Conservation (phyloP, 2,113 vertebrate species). For the Laticauda colubrina region DNA sequence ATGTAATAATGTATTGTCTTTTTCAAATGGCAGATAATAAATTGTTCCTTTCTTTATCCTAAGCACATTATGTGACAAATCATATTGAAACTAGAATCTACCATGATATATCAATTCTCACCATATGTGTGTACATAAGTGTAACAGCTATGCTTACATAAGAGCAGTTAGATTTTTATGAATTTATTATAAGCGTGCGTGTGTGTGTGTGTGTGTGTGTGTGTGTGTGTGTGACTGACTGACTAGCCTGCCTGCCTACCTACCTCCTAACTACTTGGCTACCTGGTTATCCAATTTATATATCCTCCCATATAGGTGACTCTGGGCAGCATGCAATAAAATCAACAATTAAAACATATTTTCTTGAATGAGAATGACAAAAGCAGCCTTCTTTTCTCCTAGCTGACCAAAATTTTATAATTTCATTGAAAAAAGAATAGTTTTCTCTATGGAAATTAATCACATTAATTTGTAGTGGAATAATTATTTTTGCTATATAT, state of each 20-base stretch:
- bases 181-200: neutral
- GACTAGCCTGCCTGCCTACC: neutral
- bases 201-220: neutral
- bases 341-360: neutral
- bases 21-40: conserved; percentile 25
- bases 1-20: conserved; percentile 22
- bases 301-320: neutral
- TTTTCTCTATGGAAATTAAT: neutral
- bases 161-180: neutral
- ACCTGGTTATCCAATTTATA: neutral
- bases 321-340: neutral
- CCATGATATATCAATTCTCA: neutral
- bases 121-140: neutral
- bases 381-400: neutral
- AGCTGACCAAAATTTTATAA: conserved; percentile 17
- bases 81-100: neutral
- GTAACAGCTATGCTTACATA: conserved; percentile 25
- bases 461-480: conserved; percentile 10
- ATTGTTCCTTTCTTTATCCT: neutral
- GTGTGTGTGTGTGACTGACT: too few species aligned
- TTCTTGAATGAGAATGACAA: neutral
- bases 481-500: conserved; percentile 10
- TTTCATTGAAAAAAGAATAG: conserved; percentile 13
- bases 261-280: neutral
- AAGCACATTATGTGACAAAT: neutral